These are phyloP conservation scores for Microplitis mediator DNA, from an alignment of 1,140 invertebrate genomes.

Conservation along the genomic window DNA sequence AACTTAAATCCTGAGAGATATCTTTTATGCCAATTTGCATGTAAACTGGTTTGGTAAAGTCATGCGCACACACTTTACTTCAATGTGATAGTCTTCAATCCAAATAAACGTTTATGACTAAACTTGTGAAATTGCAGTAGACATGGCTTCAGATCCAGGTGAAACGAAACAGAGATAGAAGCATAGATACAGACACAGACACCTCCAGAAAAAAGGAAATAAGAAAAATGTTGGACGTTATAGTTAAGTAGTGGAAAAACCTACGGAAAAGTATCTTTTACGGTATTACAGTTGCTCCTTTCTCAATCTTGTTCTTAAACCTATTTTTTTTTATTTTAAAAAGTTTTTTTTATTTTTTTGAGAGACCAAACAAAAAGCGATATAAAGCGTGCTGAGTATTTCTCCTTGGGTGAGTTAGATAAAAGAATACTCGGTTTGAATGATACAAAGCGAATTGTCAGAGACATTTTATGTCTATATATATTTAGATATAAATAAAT, in stretches of 20 bases:
- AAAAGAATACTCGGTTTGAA: background rate
- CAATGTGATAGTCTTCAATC: conserved; percentile 4
- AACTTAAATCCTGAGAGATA: conserved; percentile 30
- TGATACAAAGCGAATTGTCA: no score
- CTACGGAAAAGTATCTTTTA: conserved; percentile 32
- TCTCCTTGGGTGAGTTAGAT: no score
- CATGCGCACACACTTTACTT: background rate
- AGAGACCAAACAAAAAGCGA: background rate
- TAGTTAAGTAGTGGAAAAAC: conserved; percentile 33
- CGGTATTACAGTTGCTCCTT: conserved; percentile 13
- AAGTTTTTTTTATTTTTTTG: background rate
- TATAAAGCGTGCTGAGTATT: no score
- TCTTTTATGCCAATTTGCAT: conserved; percentile 28
- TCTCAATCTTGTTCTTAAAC: conserved; percentile 20
- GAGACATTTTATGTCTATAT: no score
- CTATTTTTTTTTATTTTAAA: background rate
- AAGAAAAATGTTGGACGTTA: conserved; percentile 5
- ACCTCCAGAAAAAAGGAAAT: background rate
- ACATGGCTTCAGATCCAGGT: conserved; percentile 31
- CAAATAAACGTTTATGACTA: conserved; percentile 10
- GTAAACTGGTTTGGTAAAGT: conserved; percentile 21
- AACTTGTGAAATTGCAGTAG: conserved; percentile 1
- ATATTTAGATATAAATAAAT: no score
- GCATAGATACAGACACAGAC: background rate
- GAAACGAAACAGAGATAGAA: background rate